These are phyloP conservation scores for human DNA, from an alignment of 2,113 vertebrate genomes.

Conservation along the genomic window GRCh38 chr7:69449001-69449500, in stretches of 20 bases:
- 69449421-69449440: no score
- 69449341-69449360: no score
- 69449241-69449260: not conserved
- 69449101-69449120: not conserved
- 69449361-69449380: no score
- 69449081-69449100: not conserved
- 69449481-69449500: no score
- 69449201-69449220: not conserved
- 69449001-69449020: not conserved
- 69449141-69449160: not conserved
- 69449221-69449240: not conserved
- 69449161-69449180: not conserved
- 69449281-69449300: not conserved
- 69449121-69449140: not conserved
- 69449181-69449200: not conserved
- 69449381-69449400: no score
- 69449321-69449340: fast-evolving
- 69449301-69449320: not conserved
- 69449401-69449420: no score
- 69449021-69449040: not conserved
- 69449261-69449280: not conserved
- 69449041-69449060: not conserved
- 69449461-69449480: no score
- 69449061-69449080: not conserved
- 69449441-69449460: no score